Evolutionary conservation across 1,140 invertebrate genomes (phyloP).

Genomic region (Steinernema khuongi): DNA sequence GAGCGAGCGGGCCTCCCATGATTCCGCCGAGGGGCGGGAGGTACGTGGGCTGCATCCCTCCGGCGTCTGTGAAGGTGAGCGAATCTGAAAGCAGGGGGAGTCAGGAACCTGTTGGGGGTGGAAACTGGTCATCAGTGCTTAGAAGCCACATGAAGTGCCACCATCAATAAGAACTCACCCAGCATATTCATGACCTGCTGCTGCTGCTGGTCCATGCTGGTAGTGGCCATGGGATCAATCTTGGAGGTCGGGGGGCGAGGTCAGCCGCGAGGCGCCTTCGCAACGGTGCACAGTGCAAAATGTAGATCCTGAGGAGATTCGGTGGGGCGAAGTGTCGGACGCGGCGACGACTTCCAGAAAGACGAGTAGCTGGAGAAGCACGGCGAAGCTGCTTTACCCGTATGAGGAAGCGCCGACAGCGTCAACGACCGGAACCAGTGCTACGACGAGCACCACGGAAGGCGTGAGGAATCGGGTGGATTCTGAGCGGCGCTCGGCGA

Average conservation of each 20-base stretch:
- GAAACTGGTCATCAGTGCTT: background rate
- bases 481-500: background rate
- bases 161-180: slow-evolving; percentile 17
- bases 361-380: background rate
- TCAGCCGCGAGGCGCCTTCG: background rate
- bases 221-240: slow-evolving; percentile 13
- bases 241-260: background rate
- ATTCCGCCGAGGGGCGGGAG: background rate
- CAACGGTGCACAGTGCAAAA: background rate
- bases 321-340: background rate
- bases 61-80: background rate
- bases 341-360: background rate
- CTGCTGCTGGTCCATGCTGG: slow-evolving; percentile 29
- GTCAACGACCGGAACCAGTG: slow-evolving; percentile 10
- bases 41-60: background rate
- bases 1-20: slow-evolving; percentile 11
- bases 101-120: background rate
- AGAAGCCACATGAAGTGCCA: background rate
- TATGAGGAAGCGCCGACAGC: slow-evolving; percentile 14
- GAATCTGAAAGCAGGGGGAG: slow-evolving; percentile 14
- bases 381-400: slow-evolving; percentile 7
- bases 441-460: background rate
- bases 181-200: slow-evolving; percentile 34
- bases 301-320: background rate
- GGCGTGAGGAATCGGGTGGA: background rate